Evolutionary conservation across 2,888 invertebrate genomes (phyloP).

Genomic region (Tanypteryx hageni): DNA sequence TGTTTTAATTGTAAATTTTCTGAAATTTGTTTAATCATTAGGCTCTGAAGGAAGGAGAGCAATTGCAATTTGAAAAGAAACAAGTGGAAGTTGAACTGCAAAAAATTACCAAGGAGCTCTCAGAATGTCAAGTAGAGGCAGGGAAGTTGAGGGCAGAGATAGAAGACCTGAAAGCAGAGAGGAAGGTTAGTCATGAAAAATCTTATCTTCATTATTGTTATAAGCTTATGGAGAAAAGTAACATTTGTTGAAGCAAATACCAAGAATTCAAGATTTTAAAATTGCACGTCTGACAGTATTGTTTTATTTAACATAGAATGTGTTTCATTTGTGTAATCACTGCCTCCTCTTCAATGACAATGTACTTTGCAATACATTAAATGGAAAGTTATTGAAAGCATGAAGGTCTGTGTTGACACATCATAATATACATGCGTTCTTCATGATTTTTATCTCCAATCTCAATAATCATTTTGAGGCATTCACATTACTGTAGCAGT

Average conservation of each 20-base stretch:
- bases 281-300: background rate
- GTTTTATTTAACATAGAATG: background rate
- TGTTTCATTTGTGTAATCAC: too few species aligned
- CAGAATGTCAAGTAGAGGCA: constrained; percentile 5
- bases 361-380: too few species aligned
- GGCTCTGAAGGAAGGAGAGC: constrained; percentile 46
- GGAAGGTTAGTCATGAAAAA: background rate
- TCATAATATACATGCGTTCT: too few species aligned
- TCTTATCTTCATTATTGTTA: too few species aligned
- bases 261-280: background rate
- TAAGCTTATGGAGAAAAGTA: too few species aligned
- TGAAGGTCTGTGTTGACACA: too few species aligned
- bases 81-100: constrained; percentile 36
- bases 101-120: constrained; percentile 40
- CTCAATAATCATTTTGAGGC: too few species aligned
- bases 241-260: too few species aligned
- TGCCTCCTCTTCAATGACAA: too few species aligned
- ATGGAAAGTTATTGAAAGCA: too few species aligned
- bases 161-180: constrained; percentile 16
- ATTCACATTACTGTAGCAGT: too few species aligned
- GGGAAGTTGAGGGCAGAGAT: constrained; percentile 36
- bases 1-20: background rate
- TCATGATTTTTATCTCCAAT: too few species aligned
- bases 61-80: constrained; percentile 30
- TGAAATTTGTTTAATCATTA: background rate